Evolutionary conservation across 2,888 invertebrate species (phyloP).

Genomic region (Drosophila testacea): DNA sequence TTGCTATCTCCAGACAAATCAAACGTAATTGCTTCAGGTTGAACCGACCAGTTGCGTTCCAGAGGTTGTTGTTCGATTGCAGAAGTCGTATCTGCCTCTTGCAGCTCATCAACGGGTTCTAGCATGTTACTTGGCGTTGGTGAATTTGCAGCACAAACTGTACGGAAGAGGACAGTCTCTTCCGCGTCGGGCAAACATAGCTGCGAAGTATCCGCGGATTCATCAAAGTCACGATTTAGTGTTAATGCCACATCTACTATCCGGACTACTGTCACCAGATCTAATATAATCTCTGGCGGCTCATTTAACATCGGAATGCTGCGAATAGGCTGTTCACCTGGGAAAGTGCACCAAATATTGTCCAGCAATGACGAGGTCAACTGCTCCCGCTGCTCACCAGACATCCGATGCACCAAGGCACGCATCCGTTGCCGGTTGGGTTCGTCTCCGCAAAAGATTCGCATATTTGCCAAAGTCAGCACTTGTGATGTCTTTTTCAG

Average conservation of each 20-base stretch:
- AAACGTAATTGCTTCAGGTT: slow-evolving; percentile 71
- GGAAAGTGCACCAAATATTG: slow-evolving; percentile 76
- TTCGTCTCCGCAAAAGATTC: slow-evolving; percentile 86
- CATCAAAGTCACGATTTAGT: slow-evolving; percentile 81
- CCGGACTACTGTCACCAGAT: slow-evolving; percentile 78
- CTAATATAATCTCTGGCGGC: slow-evolving; percentile 75
- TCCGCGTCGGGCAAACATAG: slow-evolving; percentile 82
- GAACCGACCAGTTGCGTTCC: slow-evolving; percentile 77
- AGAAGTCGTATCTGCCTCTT: slow-evolving; percentile 60
- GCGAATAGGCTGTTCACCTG: slow-evolving; percentile 72
- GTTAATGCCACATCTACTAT: slow-evolving; percentile 83
- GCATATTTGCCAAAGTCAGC: slow-evolving; percentile 85
- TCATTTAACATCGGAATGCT: slow-evolving; percentile 78
- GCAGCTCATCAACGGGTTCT: slow-evolving; percentile 76
- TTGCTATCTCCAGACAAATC: slow-evolving; percentile 33
- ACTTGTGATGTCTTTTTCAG: slow-evolving; percentile 82
- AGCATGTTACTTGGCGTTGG: slow-evolving; percentile 71
- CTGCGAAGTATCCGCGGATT: slow-evolving; percentile 78
- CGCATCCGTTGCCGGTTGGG: slow-evolving; percentile 85
- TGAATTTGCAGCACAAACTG: slow-evolving; percentile 75
- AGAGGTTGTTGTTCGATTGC: slow-evolving; percentile 31
- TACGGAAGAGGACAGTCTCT: slow-evolving; percentile 84
- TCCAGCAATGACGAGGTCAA: slow-evolving; percentile 72
- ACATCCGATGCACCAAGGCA: slow-evolving; percentile 76
- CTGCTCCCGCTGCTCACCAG: slow-evolving; percentile 72